Conservation (phyloP, 2,888 invertebrate species). For the Acrobasis suavella region DNA sequence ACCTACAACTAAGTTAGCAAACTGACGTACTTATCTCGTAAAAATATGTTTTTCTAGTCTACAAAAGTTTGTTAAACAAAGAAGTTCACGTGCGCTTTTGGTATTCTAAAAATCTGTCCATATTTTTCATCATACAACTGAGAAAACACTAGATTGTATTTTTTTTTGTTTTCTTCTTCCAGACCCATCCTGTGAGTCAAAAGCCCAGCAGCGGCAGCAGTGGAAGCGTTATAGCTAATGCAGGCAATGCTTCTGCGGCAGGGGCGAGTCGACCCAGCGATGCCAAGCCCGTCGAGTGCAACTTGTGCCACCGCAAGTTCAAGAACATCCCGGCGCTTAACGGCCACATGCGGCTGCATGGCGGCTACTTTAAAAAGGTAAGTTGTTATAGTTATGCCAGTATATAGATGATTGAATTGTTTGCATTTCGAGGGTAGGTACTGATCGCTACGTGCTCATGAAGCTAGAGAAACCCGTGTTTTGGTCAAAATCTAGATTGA, state of each 20-base stretch:
- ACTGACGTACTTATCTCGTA: too few relatives aligned
- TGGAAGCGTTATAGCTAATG: slow-evolving; percentile 51
- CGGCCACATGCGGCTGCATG: slow-evolving; percentile 98
- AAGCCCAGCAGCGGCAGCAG: slow-evolving; percentile 54
- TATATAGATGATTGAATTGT: too few relatives aligned
- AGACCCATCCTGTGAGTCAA: slow-evolving; percentile 70
- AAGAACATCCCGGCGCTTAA: slow-evolving; percentile 99
- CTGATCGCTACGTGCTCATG: too few relatives aligned
- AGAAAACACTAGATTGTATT: too few relatives aligned
- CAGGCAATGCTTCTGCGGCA: slow-evolving; percentile 44
- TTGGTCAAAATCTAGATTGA: too few relatives aligned
- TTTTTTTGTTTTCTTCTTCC: slow-evolving; percentile 45
- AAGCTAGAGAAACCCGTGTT: too few relatives aligned
- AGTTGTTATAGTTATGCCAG: slow-evolving; percentile 19
- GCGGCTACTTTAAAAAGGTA: slow-evolving; percentile 98
- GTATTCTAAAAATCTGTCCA: too few relatives aligned
- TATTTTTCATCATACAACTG: too few relatives aligned
- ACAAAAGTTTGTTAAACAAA: too few relatives aligned
- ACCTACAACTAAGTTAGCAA: not conserved
- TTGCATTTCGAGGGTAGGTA: too few relatives aligned
- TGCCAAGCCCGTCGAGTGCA: slow-evolving; percentile 95
- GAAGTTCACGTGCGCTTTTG: too few relatives aligned
- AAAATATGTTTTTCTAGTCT: too few relatives aligned
- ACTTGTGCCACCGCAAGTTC: slow-evolving; percentile 96
- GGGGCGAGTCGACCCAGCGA: slow-evolving; percentile 78